Evolutionary conservation across 2,797 vertebrate species (phyloP).

Genomic region (Numenius phaeopus): DNA sequence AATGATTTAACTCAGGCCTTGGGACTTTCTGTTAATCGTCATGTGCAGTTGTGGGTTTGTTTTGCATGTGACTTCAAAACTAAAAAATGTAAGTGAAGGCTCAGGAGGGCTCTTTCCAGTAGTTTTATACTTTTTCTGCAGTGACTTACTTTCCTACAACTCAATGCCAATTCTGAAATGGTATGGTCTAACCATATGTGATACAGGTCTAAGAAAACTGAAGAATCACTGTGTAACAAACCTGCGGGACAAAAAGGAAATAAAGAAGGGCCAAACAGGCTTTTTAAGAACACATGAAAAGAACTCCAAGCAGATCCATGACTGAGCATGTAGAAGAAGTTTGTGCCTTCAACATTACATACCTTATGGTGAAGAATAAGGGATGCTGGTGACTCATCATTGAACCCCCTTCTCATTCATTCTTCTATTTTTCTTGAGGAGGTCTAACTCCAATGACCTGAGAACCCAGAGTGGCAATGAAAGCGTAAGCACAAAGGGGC

Average conservation of each 20-base stretch:
- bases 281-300: neutral
- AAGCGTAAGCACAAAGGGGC: neutral
- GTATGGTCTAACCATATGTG: neutral
- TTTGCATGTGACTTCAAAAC: neutral
- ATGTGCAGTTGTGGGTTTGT: neutral
- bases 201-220: neutral
- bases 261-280: neutral
- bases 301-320: neutral
- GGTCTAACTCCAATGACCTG: neutral
- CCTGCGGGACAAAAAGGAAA: neutral
- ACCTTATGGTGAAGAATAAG: neutral
- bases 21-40: neutral
- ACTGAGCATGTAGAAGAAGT: neutral
- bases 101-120: neutral
- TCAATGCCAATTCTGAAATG: neutral
- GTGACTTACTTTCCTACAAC: neutral
- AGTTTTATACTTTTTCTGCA: neutral
- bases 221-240: neutral
- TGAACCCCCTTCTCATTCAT: neutral
- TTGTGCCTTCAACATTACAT: rapidly evolving
- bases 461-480: neutral
- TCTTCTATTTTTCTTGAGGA: neutral
- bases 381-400: neutral
- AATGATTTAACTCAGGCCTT: neutral
- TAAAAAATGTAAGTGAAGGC: neutral